Conservation (phyloP, 2,797 vertebrate genomes). For the Rhyacichthys aspro region DNA sequence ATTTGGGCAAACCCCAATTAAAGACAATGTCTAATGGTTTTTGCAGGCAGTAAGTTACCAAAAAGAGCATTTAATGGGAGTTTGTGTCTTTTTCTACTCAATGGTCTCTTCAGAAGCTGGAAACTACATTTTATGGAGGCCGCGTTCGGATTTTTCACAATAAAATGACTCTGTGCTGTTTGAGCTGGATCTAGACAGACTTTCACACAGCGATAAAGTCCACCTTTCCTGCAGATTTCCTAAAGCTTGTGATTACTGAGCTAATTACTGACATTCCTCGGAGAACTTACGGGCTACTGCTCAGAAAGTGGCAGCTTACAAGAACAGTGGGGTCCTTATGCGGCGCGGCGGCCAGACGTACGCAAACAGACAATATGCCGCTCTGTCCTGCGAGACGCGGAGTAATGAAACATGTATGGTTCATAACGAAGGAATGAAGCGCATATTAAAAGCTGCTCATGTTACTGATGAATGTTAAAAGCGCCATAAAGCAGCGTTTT, state of each 20-base stretch:
- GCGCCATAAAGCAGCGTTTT: slow-evolving; percentile 2
- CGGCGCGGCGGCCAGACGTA: slow-evolving; percentile 39
- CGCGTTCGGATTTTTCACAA: slow-evolving; percentile 1
- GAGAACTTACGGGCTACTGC: slow-evolving; percentile 64
- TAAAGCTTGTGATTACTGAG: slow-evolving; percentile 78
- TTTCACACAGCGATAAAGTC: slow-evolving; percentile 66
- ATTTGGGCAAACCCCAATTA: slow-evolving; percentile 22
- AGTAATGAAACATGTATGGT: slow-evolving; percentile 37
- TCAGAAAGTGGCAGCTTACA: slow-evolving; percentile 59
- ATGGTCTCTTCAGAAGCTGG: slow-evolving; percentile 9
- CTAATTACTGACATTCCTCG: slow-evolving; percentile 81
- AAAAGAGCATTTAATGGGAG: slow-evolving; percentile 15
- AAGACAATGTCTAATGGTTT: slow-evolving; percentile 15
- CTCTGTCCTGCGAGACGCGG: slow-evolving; percentile 45
- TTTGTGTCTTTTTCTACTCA: slow-evolving; percentile 5
- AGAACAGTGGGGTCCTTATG: slow-evolving; percentile 76
- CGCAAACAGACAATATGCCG: slow-evolving; percentile 60
- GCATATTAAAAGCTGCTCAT: not conserved
- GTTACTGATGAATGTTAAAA: slow-evolving; percentile 9
- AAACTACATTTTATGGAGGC: not conserved
- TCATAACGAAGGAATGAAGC: slow-evolving; percentile 47
- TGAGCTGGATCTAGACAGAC: slow-evolving; percentile 36
- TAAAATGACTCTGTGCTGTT: slow-evolving; percentile 26
- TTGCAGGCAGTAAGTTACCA: slow-evolving; percentile 3
- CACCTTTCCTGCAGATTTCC: slow-evolving; percentile 75